Conservation (phyloP, 2,113 vertebrate genomes). For the Sceloporus undulatus region DNA sequence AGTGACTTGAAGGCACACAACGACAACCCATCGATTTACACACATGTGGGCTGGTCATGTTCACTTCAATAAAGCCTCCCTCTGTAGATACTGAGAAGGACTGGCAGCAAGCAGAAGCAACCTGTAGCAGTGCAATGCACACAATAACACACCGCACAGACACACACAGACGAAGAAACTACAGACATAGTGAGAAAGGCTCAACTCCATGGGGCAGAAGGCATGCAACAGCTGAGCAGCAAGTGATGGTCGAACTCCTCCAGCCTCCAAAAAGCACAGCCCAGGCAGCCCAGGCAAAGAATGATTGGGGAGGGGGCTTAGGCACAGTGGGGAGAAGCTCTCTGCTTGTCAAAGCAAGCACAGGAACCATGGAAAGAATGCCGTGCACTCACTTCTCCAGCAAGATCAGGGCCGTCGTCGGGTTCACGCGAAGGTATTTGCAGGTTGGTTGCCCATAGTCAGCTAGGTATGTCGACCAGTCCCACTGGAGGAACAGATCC, state of each 20-base stretch:
- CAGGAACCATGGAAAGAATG: fast-evolving
- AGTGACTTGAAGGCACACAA: too few relatives aligned
- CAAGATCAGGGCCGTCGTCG: slow-evolving; percentile 88
- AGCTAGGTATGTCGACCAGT: slow-evolving; percentile 95
- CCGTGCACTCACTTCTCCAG: slow-evolving; percentile 91
- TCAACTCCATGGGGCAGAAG: too few relatives aligned
- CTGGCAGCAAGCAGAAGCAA: too few relatives aligned
- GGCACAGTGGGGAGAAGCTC: too few relatives aligned
- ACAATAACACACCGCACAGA: too few relatives aligned
- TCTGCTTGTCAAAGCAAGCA: neutral
- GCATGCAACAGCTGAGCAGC: neutral
- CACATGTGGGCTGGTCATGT: too few relatives aligned
- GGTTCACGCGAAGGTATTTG: slow-evolving; percentile 95
- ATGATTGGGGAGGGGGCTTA: too few relatives aligned
- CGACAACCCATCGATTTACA: too few relatives aligned
- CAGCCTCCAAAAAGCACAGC: neutral
- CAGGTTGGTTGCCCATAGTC: slow-evolving; percentile 93
- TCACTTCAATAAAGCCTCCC: too few relatives aligned
- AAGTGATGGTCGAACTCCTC: too few relatives aligned
- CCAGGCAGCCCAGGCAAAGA: neutral
- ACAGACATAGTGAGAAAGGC: neutral
- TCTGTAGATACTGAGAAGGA: too few relatives aligned
- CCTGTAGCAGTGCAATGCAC: too few relatives aligned
- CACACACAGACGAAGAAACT: neutral
- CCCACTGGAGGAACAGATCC: slow-evolving; percentile 97